Conservation (phyloP, 2,797 vertebrate genomes). For the Myotis pilosus region DNA sequence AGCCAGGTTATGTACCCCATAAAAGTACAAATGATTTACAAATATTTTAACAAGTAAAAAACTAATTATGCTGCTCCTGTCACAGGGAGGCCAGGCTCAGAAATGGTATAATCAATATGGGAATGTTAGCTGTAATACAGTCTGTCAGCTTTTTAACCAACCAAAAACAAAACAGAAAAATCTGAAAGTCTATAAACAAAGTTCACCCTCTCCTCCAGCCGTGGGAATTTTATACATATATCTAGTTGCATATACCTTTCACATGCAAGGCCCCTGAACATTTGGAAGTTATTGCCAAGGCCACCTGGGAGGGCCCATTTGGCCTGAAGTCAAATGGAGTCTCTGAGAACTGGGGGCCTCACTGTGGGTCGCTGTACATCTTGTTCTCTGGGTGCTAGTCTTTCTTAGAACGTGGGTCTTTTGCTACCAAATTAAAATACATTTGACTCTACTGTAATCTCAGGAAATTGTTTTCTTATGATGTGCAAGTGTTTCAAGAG, state of each 20-base stretch:
- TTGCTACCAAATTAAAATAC: slow-evolving; percentile 63
- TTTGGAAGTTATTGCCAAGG: background rate
- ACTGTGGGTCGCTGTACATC: background rate
- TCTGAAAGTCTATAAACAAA: slow-evolving; percentile 87
- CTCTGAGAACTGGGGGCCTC: background rate
- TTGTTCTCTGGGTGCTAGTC: background rate
- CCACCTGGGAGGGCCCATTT: background rate
- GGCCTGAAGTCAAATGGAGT: background rate
- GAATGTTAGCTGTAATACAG: slow-evolving; percentile 93
- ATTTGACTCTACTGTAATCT: slow-evolving; percentile 55
- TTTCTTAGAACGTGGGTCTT: slow-evolving; percentile 48
- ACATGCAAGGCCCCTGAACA: slow-evolving; percentile 43
- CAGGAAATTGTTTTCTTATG: slow-evolving; percentile 74
- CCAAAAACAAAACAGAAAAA: slow-evolving; percentile 81
- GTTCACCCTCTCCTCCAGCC: slow-evolving; percentile 55
- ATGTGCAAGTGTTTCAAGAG: slow-evolving; percentile 73
- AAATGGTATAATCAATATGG: slow-evolving; percentile 96
- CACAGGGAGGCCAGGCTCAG: slow-evolving; percentile 87
- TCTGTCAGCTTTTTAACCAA: slow-evolving; percentile 94
- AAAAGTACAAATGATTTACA: slow-evolving; percentile 84
- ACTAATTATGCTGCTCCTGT: slow-evolving; percentile 86
- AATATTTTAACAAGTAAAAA: slow-evolving; percentile 87
- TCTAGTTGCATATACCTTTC: slow-evolving; percentile 46
- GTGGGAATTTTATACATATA: slow-evolving; percentile 58
- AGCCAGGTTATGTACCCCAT: slow-evolving; percentile 81